Evolutionary conservation across 2,113 vertebrate species (phyloP), one percentile per base, ranked within the genome.

Genomic region (Cyprinodon variegatus): DNA sequence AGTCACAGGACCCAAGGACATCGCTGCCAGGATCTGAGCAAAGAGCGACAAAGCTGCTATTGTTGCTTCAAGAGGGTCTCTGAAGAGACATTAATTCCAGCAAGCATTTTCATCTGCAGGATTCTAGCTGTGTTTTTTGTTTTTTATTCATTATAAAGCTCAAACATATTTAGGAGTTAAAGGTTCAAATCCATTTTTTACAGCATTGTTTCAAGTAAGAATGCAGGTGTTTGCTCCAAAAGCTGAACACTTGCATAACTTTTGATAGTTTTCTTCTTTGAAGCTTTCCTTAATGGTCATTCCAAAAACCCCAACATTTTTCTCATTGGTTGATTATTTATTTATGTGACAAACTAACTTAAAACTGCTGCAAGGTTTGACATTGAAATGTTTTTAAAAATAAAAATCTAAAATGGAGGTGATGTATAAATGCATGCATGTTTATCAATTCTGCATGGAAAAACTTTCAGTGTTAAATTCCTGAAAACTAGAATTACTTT

Each of bases 1-100:
- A 86, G 90, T 92, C 91, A 92, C 90, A 89, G 87, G 90, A 89
- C 83, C 38, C 77, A 75, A 76, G 77, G 86, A 86, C 83, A 48
- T 88, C 88, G 22, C 82, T 84, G 86, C 89, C 91, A 90, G 89
- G 85, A 84, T 88, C 82, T 73, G 82, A 13, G 66, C 77, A 57
- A 76, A n/a, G 39, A 65, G 46, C 72, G 10, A 89, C 87, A 92
- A 85, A 70, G 87, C 78, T 61, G 57, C 80, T 66, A 88, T 90
- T 92, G 91, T 92, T 86, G 73, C 60, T 61, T 40, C 29, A 38
- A 83, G 68, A 88, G 84, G 78, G 88, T 85, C 77, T 41, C 70
- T 37, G 20, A 86, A 70, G 22, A 38, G 50, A 86, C 86, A 79
- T 80, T 76, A 83, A 79, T 78, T 80, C 70, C 12, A 71, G n/a